A percentile compares a stretch with the other conserved stretches of the same genome.
These are phyloP conservation scores for Cebidichthys violaceus DNA, from an alignment of 2,113 vertebrate species.

Conservation along the genomic window DNA sequence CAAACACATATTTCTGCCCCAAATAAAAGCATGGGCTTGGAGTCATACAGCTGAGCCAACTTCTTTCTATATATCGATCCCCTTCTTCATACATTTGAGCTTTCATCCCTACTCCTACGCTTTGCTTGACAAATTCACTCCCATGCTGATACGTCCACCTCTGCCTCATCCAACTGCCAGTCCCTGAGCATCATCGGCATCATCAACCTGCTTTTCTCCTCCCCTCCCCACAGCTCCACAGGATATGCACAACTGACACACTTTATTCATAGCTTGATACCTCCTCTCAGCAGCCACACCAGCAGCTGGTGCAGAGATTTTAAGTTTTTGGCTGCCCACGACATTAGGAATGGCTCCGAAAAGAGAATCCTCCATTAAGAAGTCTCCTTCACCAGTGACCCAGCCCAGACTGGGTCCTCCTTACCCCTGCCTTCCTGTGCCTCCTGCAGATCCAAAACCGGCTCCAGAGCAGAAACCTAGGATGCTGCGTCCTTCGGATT, in stretches of 20 bases:
- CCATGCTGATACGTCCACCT: slow-evolving; percentile 47
- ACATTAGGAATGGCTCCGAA: slow-evolving; percentile 78
- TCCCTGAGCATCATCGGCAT: slow-evolving; percentile 65
- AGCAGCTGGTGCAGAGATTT: slow-evolving; percentile 20
- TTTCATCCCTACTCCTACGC: slow-evolving; percentile 47
- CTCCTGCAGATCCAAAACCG: slow-evolving; percentile 68
- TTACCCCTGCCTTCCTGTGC: slow-evolving; percentile 74
- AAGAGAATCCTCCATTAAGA: slow-evolving; percentile 84
- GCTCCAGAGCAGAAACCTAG: slow-evolving; percentile 78
- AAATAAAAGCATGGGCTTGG: slow-evolving; percentile 67
- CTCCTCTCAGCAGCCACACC: slow-evolving; percentile 33
- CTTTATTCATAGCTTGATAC: slow-evolving; percentile 50
- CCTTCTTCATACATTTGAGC: slow-evolving; percentile 33
- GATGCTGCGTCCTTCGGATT: slow-evolving; percentile 82
- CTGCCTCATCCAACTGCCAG: slow-evolving; percentile 60
- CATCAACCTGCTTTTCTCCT: slow-evolving; percentile 29
- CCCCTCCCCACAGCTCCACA: slow-evolving; percentile 19
- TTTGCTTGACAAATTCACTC: slow-evolving; percentile 48
- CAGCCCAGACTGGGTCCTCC: slow-evolving; percentile 82
- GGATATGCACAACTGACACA: slow-evolving; percentile 59
- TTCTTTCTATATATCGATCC: slow-evolving; percentile 49
- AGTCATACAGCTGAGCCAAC: slow-evolving; percentile 41
- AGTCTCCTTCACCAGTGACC: slow-evolving; percentile 75
- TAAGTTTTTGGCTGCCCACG: not conserved
- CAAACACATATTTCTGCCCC: slow-evolving; percentile 63